These are phyloP conservation scores for Ophraella communa DNA, from an alignment of 2,888 invertebrate species.

Conservation along the genomic window DNA sequence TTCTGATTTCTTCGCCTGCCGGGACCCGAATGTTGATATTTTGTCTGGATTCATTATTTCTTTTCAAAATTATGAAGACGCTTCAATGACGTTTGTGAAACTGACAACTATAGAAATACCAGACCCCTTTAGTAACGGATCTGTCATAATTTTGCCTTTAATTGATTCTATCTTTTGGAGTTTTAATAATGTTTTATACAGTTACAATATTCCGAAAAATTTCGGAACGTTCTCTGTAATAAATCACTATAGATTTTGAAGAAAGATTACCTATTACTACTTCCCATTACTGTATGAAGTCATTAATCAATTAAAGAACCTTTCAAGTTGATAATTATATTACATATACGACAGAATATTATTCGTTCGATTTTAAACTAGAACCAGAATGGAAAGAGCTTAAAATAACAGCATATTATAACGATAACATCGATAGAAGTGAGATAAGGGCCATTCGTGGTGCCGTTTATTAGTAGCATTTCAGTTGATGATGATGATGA, in stretches of 20 bases:
- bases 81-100: too few relatives aligned
- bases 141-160: too few relatives aligned
- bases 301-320: slow-evolving; percentile 25
- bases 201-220: too few relatives aligned
- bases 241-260: not conserved
- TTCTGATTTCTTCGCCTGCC: too few relatives aligned
- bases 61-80: too few relatives aligned
- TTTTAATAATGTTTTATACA: too few relatives aligned
- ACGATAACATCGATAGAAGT: not conserved
- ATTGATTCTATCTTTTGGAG: too few relatives aligned
- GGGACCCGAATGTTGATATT: too few relatives aligned
- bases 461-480: not conserved
- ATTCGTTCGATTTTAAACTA: not conserved
- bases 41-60: too few relatives aligned
- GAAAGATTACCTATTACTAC: not conserved
- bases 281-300: slow-evolving; percentile 12
- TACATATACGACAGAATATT: not conserved
- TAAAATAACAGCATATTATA: slow-evolving; percentile 9
- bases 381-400: slow-evolving; percentile 1
- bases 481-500: not conserved
- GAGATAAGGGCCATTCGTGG: not conserved
- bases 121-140: too few relatives aligned
- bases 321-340: slow-evolving; percentile 13
- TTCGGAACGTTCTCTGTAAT: not conserved
- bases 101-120: too few relatives aligned